Evolutionary conservation across 2,888 invertebrate genomes (phyloP), one percentile per base, ranked within the genome.

Genomic region (Cyrtodaria siliqua): DNA sequence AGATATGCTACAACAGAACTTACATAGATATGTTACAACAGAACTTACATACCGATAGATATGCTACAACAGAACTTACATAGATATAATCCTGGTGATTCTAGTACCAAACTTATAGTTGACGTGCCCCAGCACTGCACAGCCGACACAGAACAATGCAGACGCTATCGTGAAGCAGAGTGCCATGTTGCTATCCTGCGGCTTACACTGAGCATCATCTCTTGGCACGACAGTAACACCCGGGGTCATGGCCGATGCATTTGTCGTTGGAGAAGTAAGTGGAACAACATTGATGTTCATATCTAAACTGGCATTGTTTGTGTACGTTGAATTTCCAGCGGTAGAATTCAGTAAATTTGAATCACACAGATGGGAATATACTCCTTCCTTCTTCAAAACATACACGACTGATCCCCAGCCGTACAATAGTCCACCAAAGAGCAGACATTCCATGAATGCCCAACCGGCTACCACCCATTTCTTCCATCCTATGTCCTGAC

Each of bases 381-480:
- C 61, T 12, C 84, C 83, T 55, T 88, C 87, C 27, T 82, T 69
- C 60, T 86, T 87, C 20, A 89, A 66, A 9, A 89, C 79, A 72
- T 82, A 88, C n/a, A 86, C 83, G 8, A 89, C 67, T 8, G 89
- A 87, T 4, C 73, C 83, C 89, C 89, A 89, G 16, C 89, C 89
- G 66, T 87, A 88, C 14, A 88, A 59, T 18, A 87, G 75, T 24
- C 89, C 89, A n/a, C 85, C 89, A 71, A 89, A 87, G 2, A 86
- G 52, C 9, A 89, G 55, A 40, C 86, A 86, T 57, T 89, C 89
- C 53, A 87, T 60, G 56, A 87, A 84, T 9, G 83, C 87, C 87
- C 87, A 89, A 0, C 75, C 81, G 14, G 85, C 82, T 16, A 82
- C 67, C 50, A 87, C 16, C 38, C 63, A 85, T 18, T 82, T 84